Evolutionary conservation across 2,113 vertebrate species (phyloP).

Genomic region (Otolemur garnettii): DNA sequence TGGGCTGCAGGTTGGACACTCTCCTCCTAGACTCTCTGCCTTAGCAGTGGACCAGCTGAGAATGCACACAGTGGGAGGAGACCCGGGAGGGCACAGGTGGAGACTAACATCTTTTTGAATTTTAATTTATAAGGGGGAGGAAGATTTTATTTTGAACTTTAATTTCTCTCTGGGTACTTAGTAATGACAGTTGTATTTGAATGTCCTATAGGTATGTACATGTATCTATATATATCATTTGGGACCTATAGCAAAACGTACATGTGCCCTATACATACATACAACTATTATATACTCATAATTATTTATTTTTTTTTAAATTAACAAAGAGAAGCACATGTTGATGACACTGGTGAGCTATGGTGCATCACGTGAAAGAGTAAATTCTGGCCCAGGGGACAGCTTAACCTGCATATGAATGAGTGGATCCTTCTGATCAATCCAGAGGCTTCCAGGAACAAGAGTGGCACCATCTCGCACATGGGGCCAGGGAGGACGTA

Average conservation of each 20-base stretch:
- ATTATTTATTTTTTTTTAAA: too few relatives aligned
- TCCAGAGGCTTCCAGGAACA: background rate
- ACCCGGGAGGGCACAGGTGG: background rate
- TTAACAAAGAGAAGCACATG: too few relatives aligned
- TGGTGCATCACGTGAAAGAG: background rate
- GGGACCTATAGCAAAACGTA: background rate
- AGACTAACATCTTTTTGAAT: background rate
- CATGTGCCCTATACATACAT: too few relatives aligned
- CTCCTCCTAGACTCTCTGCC: too few relatives aligned
- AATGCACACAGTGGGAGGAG: background rate
- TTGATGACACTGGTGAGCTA: background rate
- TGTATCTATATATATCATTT: too few relatives aligned
- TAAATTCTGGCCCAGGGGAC: background rate
- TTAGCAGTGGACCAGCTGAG: too few relatives aligned
- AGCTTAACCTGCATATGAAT: background rate
- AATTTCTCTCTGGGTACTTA: constrained; percentile 33
- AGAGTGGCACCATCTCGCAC: background rate
- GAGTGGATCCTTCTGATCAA: background rate
- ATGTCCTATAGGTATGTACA: background rate
- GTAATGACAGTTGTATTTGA: background rate
- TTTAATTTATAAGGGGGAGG: constrained; percentile 15
- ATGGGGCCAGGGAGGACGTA: background rate
- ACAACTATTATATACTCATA: too few relatives aligned
- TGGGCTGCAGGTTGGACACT: too few relatives aligned
- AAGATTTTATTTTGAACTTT: constrained; percentile 33